Percentiles rank a stretch among this genome's conserved stretches.
Conservation (phyloP, 2,888 invertebrate species). For the Dexiosoma caninum region DNA sequence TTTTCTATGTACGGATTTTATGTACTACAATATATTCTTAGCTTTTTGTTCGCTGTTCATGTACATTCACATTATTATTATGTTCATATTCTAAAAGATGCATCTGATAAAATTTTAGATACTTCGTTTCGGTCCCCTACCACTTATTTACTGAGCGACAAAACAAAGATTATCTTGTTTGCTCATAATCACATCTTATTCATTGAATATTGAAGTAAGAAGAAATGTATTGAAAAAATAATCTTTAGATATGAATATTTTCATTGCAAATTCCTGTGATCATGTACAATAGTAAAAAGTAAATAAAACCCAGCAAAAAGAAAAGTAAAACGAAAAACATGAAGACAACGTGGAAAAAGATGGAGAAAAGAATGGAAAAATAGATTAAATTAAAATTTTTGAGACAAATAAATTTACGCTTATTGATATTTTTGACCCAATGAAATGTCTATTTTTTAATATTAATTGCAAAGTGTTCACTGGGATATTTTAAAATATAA, state of each 20-base stretch:
- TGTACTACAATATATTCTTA: too few relatives aligned
- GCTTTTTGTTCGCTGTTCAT: background rate
- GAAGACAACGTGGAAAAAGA: too few relatives aligned
- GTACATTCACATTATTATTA: slow-evolving; percentile 40
- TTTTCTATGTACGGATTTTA: slow-evolving; percentile 17
- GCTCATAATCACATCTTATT: slow-evolving; percentile 60
- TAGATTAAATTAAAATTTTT: too few relatives aligned
- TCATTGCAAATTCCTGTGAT: background rate
- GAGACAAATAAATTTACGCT: too few relatives aligned
- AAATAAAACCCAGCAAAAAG: too few relatives aligned
- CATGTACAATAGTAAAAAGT: background rate
- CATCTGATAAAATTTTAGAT: slow-evolving; percentile 47
- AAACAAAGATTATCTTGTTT: slow-evolving; percentile 59
- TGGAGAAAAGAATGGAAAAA: too few relatives aligned
- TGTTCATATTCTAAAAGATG: slow-evolving; percentile 38
- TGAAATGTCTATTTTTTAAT: too few relatives aligned
- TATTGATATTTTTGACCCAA: too few relatives aligned
- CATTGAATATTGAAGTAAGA: slow-evolving; percentile 30
- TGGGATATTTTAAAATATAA: too few relatives aligned
- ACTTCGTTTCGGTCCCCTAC: slow-evolving; percentile 7
- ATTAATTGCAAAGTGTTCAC: too few relatives aligned
- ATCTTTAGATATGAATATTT: slow-evolving; percentile 3
- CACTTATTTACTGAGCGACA: background rate
- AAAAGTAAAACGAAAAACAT: too few relatives aligned
- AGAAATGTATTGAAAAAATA: slow-evolving; percentile 4